These are phyloP conservation scores for Amblyornis subalaris DNA, from an alignment of 2,113 vertebrate species.

Conservation along the genomic window DNA sequence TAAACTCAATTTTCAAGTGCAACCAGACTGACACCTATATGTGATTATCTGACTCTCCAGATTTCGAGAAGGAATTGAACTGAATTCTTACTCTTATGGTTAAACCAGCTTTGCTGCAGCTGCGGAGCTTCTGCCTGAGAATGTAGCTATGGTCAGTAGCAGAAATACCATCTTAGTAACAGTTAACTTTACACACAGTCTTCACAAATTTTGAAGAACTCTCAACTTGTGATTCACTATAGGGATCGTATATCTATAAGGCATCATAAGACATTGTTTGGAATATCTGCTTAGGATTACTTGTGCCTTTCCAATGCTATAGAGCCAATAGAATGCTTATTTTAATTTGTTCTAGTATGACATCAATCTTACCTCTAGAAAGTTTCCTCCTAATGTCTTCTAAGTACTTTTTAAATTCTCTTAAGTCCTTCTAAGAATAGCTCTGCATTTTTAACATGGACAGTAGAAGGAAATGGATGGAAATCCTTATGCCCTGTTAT, in stretches of 20 bases:
- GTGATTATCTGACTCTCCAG: background rate
- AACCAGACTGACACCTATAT: background rate
- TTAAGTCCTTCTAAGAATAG: background rate
- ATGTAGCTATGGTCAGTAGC: background rate
- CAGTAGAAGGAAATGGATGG: background rate
- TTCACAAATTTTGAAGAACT: background rate
- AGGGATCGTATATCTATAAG: background rate
- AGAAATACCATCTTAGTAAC: background rate
- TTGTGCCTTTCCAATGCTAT: background rate
- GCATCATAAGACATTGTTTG: background rate
- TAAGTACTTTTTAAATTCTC: background rate
- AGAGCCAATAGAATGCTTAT: background rate
- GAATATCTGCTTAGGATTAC: background rate
- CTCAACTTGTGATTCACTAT: background rate
- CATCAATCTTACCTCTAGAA: background rate
- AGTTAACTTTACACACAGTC: background rate
- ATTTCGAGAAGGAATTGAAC: background rate
- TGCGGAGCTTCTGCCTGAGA: background rate
- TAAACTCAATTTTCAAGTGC: background rate
- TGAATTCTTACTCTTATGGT: background rate
- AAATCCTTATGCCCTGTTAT: background rate
- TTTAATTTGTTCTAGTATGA: background rate
- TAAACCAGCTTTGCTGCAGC: background rate
- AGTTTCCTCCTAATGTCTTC: background rate
- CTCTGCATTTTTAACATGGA: background rate